Evolutionary conservation across 1,140 invertebrate species (phyloP), one percentile per base, ranked within the genome.

Genomic region (Lucilia sericata): DNA sequence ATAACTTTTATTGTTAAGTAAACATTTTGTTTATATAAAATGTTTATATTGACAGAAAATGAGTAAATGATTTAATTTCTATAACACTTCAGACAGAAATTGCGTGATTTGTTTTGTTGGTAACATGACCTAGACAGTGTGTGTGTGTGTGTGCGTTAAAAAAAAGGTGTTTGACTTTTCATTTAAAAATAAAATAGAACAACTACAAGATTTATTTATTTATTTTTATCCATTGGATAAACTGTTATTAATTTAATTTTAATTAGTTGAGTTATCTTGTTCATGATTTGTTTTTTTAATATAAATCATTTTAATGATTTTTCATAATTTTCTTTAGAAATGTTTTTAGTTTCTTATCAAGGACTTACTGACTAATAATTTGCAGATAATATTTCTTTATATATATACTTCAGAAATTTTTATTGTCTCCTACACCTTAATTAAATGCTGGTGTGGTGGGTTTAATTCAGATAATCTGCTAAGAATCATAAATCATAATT

Each of bases 301-400:
- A 17, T 55, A 55, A 55, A 55, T 55, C 17, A 55, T 17, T 55
- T 17, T 12, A 55, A 55, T 55, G 1, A 55, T 30, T 30, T 30
- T 30, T 30, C 25, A 30, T 30, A 17, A 13, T 17, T 70, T 70
- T 17, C 17, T 70, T 19, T 4, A 70, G 17, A 70, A 70, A 70
- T 70, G 17, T 21, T 70, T 70, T 70, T 70, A 70, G 65, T 70
- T 70, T 70, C 21, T 70, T 70, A 0, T 70, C 65, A 70, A 70
- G 65, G 65, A 70, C n/a, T 17, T 60, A n/a, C 55, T 60, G 5
- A 3, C 25, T 30, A 49, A 55, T 55, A 5, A 13, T 55, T 55
- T 14, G 12, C 51, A 17, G 7, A 10, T 21, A 70, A n/a, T 21
- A 21, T 19, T 42, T 42, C 5, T 70, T 19, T 25, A n/a, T n/a